A percentile compares a stretch with the other conserved stretches of the same genome.
Conservation (phyloP, 2,113 vertebrate genomes). For the Triplophysa tibetana region DNA sequence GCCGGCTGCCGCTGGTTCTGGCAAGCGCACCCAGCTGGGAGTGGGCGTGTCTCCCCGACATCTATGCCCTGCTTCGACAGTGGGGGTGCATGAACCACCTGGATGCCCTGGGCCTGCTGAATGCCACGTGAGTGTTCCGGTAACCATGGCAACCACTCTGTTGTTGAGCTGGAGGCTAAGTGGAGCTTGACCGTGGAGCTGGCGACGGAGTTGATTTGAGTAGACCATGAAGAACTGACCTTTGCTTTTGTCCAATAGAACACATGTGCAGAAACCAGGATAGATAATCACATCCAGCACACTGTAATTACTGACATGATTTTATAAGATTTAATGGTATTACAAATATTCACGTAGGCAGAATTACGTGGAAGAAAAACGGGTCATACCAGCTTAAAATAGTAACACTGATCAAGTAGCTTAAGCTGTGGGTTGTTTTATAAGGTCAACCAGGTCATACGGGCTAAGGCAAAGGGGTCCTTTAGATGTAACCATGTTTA, state of each 20-base stretch:
- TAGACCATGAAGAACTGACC: constrained; percentile 31
- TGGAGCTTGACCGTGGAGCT: constrained; percentile 1
- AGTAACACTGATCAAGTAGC: not conserved
- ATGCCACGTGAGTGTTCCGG: constrained; percentile 82
- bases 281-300: not conserved
- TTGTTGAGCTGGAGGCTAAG: constrained; percentile 12
- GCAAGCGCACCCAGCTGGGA: constrained; percentile 96
- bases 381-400: too few relatives aligned
- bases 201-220: constrained; percentile 4
- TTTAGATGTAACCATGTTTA: not conserved
- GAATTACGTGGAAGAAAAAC: too few relatives aligned
- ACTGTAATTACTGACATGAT: not conserved
- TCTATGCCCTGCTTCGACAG: constrained; percentile 90
- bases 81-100: constrained; percentile 90
- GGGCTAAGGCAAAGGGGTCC: too few relatives aligned
- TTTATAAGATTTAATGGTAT: not conserved
- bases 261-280: constrained; percentile 10
- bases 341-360: too few relatives aligned
- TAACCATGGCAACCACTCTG: not conserved
- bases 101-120: constrained; percentile 91
- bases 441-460: too few relatives aligned
- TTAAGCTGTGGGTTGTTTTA: not conserved
- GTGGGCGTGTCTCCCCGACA: constrained; percentile 92
- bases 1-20: constrained; percentile 87
- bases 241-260: constrained; percentile 27